Base-by-base conservation (phyloP, 2,888 invertebrate species). In the Drosophila diplacantha region DNA sequence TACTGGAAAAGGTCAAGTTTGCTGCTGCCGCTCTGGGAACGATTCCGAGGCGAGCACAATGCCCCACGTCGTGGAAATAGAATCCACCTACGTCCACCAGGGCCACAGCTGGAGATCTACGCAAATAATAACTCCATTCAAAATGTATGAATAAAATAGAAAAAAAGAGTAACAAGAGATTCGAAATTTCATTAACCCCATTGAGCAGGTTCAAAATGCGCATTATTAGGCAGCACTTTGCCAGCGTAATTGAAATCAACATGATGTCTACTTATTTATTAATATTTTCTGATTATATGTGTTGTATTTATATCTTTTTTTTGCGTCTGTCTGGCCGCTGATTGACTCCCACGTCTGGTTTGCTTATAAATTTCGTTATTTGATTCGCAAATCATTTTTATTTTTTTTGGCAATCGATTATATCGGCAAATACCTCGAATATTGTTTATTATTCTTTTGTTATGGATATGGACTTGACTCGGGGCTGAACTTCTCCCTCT, bases 191-290 rank as follows among this genome's bases (percentile, higher is more conserved):
- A 83, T 83, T 78, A 83, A 83, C 83, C 83, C 69, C 83, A 50
- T 67, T 67, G 60, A 59, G 46, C 52, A 53, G 54, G 60, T 70
- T 67, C 58, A 53, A 62, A 63, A 60, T 74, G 71, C 69, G 65
- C 55, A 67, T 74, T 71, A 71, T 69, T 68, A 56, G 72, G 49
- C 56, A 58, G 51, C 57, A 47, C 50, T 74, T 51, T 69, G 59
- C 37, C 60, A 69, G 58, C 63, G 72, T 80, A 77, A 77, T 82
- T 77, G 83, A 82, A 77, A 76, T 80, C 77, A 73, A 80, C 77
- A 76, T 77, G 81, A 80, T 80, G 81, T 82, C 81, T 80, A 82
- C 71, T 75, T 80, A 74, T 76, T 72, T 69, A 57, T 74, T 58
- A 60, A 67, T 56, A 35, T 44, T 38, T 47, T 54, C 22, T 35